phyloP scores from a whole-genome alignment of 2,888 invertebrate genomes.

The Drosophila maculinotata region DNA sequence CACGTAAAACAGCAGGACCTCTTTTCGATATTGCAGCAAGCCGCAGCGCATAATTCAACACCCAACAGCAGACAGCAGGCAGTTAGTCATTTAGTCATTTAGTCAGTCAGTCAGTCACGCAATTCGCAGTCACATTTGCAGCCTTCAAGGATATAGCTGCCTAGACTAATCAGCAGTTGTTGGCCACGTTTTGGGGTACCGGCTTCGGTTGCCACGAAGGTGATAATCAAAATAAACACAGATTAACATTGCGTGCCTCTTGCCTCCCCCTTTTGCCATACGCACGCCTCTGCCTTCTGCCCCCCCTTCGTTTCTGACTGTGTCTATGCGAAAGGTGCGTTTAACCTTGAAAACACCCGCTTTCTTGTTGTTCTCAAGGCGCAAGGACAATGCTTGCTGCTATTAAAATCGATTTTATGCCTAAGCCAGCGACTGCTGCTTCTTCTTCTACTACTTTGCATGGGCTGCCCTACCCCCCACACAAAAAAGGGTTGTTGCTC shows the following conservation, averaged over 20 bases:
- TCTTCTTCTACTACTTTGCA: conserved; percentile 3
- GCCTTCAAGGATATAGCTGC: conserved; percentile 62
- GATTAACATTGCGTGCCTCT: conserved; percentile 54
- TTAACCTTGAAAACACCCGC: conserved; percentile 61
- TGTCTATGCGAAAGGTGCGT: conserved; percentile 38
- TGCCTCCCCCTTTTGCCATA: not conserved
- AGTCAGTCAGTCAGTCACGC: conserved; percentile 46
- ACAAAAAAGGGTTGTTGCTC: conserved; percentile 58
- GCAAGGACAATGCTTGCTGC: conserved; percentile 27
- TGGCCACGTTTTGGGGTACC: conserved; percentile 11
- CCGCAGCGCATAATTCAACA: conserved; percentile 15
- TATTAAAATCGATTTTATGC: conserved; percentile 61
- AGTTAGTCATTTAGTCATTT: conserved; percentile 32
- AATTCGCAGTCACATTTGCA: conserved; percentile 31
- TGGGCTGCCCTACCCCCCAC: conserved; percentile 11
- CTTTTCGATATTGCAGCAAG: conserved; percentile 10
- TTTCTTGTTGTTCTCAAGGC: conserved; percentile 4
- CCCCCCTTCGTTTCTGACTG: not conserved
- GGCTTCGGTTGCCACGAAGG: conserved; percentile 53
- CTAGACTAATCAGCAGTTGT: conserved; percentile 51
- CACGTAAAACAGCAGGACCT: conserved; percentile 58
- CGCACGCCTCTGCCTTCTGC: no score
- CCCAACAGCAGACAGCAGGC: conserved; percentile 31
- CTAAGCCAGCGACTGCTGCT: conserved; percentile 1
- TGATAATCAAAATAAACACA: conserved; percentile 80